Percentiles rank a stretch among this genome's conserved stretches.
Evolutionary conservation across 1,140 invertebrate genomes (phyloP).

Genomic region (Panagrolaimus sp.): DNA sequence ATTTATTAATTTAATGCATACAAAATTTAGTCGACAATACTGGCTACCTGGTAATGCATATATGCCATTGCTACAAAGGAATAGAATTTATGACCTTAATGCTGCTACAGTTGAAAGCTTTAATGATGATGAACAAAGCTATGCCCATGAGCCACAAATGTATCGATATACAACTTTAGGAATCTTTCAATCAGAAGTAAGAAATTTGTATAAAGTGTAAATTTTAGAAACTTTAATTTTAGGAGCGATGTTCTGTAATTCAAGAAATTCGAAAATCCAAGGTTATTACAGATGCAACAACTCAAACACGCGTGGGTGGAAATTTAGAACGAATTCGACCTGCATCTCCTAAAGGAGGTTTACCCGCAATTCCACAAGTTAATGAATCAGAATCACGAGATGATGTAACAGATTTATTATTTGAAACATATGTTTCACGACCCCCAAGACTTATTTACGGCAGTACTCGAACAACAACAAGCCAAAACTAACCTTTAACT

Average conservation of each 20-base stretch:
- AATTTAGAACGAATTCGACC: not conserved
- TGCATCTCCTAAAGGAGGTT: not conserved
- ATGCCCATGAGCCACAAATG: not conserved
- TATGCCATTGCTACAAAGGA: not conserved
- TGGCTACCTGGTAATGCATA: slow-evolving; percentile 1
- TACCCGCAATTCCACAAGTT: not conserved
- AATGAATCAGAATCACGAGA: not conserved
- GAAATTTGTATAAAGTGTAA: not conserved
- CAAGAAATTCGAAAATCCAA: slow-evolving; percentile 4
- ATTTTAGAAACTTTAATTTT: not conserved
- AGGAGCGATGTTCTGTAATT: not conserved
- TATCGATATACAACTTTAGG: slow-evolving; percentile 6
- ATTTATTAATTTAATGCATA: not conserved
- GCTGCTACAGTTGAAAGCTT: slow-evolving; percentile 5
- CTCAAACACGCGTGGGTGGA: not conserved
- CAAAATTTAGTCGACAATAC: slow-evolving; percentile 3
- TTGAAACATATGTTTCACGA: slow-evolving; percentile 1
- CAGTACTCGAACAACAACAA: not conserved
- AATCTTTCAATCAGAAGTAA: not conserved
- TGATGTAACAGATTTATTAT: not conserved
- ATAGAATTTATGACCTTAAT: not conserved
- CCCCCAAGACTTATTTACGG: slow-evolving; percentile 4
- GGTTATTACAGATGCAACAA: not conserved
- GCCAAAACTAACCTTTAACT: slow-evolving; percentile 20
- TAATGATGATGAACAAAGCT: not conserved